Percentiles rank a stretch among this genome's conserved stretches.
Conservation (phyloP, 2,888 invertebrate genomes). For the Idaea aversata region DNA sequence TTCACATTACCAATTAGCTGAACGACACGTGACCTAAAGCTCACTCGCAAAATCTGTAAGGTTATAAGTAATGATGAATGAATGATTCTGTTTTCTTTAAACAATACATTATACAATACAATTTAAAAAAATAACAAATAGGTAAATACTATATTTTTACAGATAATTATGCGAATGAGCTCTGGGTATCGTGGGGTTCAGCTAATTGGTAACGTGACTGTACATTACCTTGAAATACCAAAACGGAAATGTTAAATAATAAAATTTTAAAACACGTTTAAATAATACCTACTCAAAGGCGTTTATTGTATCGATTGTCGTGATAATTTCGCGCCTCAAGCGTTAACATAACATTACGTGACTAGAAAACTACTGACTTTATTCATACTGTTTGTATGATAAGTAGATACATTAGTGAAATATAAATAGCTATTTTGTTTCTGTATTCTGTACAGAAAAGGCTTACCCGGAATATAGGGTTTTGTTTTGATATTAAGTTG, state of each 20-base stretch:
- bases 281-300: background rate
- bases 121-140: too few species aligned
- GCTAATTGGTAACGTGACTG: too few species aligned
- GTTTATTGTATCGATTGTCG: conserved; percentile 14
- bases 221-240: background rate
- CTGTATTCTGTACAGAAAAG: background rate
- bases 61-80: too few species aligned
- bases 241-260: background rate
- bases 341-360: conserved; percentile 28
- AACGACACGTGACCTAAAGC: too few species aligned
- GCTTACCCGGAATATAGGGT: background rate
- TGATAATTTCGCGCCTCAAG: conserved; percentile 21
- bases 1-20: too few species aligned
- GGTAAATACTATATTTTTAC: too few species aligned
- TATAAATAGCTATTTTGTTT: background rate
- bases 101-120: too few species aligned
- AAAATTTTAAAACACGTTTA: background rate
- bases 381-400: conserved; percentile 32
- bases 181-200: too few species aligned
- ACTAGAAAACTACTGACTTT: conserved; percentile 24
- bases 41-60: too few species aligned
- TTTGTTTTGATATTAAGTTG: background rate
- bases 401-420: conserved; percentile 26
- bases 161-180: too few species aligned
- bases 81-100: too few species aligned